Percentiles rank a stretch among this genome's conserved stretches.
phyloP scores from a whole-genome alignment of 2,888 invertebrate genomes.

The Pilophorus perplexus region DNA sequence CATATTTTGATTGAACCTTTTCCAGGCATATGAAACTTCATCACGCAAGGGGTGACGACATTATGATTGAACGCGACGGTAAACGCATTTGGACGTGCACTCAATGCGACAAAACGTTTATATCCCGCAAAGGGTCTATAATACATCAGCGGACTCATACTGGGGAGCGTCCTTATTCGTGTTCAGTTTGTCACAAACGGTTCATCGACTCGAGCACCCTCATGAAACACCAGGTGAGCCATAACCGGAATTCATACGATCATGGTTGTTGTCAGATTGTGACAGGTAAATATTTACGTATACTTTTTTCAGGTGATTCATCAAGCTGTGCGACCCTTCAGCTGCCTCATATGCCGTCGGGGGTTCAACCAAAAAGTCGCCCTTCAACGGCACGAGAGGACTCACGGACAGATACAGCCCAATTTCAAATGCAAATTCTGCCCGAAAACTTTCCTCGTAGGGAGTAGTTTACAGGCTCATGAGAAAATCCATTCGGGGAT shows the following conservation, averaged over 20 bases:
- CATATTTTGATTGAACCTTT: not conserved
- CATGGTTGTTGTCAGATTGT: not conserved
- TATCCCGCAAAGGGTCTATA: conserved; percentile 52
- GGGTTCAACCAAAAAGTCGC: conserved; percentile 48
- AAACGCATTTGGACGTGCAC: conserved; percentile 47
- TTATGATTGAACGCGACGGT: conserved; percentile 45
- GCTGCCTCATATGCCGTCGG: conserved; percentile 44
- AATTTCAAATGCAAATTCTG: conserved; percentile 47
- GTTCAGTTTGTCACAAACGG: conserved; percentile 45
- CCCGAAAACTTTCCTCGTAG: conserved; percentile 47
- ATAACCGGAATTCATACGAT: not conserved
- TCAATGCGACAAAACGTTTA: conserved; percentile 47
- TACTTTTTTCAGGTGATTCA: conserved; percentile 43
- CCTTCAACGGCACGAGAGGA: conserved; percentile 46
- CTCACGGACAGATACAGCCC: conserved; percentile 45
- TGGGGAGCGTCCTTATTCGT: conserved; percentile 46
- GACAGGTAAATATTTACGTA: not conserved
- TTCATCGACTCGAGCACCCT: conserved; percentile 47
- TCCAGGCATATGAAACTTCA: conserved; percentile 46
- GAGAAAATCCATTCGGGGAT: conserved; percentile 47
- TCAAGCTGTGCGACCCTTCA: conserved; percentile 47
- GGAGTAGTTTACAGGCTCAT: conserved; percentile 46
- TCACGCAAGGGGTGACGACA: conserved; percentile 45
- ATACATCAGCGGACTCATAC: conserved; percentile 47
- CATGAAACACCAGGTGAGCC: conserved; percentile 46